Conservation (phyloP, 1,140 invertebrate genomes). For the Calliopsis andreniformis region DNA sequence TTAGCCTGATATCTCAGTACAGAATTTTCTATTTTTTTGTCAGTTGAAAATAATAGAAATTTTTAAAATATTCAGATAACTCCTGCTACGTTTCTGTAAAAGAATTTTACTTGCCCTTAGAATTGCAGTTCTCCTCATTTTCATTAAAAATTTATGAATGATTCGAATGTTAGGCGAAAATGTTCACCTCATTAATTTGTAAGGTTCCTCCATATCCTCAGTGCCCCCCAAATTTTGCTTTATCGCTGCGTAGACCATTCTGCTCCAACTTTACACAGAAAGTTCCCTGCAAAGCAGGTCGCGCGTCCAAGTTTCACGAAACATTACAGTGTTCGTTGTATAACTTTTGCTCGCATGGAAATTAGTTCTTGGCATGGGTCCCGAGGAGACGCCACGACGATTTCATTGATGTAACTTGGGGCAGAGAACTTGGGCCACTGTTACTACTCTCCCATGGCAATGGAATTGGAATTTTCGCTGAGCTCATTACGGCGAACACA, state of each 20-base stretch:
- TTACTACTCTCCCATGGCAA: not conserved
- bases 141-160: no score
- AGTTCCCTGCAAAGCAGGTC: constrained; percentile 20
- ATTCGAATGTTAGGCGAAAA: no score
- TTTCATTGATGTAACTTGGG: constrained; percentile 57
- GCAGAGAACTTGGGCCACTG: constrained; percentile 42
- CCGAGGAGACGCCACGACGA: constrained; percentile 43
- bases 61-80: no score
- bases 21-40: no score
- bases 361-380: constrained; percentile 70
- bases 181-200: no score
- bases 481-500: not conserved
- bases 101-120: no score
- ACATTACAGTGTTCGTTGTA: constrained; percentile 34
- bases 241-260: not conserved
- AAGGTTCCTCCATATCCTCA: no score
- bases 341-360: constrained; percentile 58
- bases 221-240: not conserved
- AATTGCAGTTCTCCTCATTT: no score
- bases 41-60: no score
- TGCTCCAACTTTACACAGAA: not conserved
- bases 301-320: constrained; percentile 29
- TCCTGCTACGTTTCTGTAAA: no score
- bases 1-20: no score
- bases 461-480: not conserved